phyloP scores from a whole-genome alignment of 2,888 invertebrate genomes.

The Sinohyriopsis cumingii region DNA sequence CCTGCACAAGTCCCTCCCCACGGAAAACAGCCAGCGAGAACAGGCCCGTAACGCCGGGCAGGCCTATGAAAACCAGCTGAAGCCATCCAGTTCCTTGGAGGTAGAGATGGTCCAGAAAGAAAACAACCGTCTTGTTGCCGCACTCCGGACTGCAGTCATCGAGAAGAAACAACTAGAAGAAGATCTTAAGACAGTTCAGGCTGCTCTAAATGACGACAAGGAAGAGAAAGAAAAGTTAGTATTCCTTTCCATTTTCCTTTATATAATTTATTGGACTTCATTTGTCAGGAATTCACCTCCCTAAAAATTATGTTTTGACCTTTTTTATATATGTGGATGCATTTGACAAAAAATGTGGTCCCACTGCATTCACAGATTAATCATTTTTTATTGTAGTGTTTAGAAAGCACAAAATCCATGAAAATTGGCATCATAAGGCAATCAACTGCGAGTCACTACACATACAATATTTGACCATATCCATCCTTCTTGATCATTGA shows the following conservation, averaged over 20 bases:
- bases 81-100: constrained; percentile 28
- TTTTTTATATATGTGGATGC: too few species aligned
- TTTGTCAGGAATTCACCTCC: too few species aligned
- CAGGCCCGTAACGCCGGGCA: constrained; percentile 51
- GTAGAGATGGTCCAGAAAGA: constrained; percentile 42
- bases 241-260: neutral
- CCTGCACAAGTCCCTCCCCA: constrained; percentile 61
- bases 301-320: too few species aligned
- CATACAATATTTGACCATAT: too few species aligned
- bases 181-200: constrained; percentile 39
- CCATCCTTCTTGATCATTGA: too few species aligned
- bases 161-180: constrained; percentile 47
- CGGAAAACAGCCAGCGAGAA: constrained; percentile 50
- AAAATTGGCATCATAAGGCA: too few species aligned
- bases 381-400: too few species aligned
- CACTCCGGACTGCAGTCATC: constrained; percentile 37
- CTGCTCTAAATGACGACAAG: constrained; percentile 12
- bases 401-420: too few species aligned
- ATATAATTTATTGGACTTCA: too few species aligned
- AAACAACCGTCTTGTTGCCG: constrained; percentile 42
- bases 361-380: too few species aligned
- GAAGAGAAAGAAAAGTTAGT: constrained; percentile 40
- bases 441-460: too few species aligned
- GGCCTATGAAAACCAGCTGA: constrained; percentile 44
- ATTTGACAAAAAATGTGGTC: too few species aligned